Percentiles rank a stretch among this genome's conserved stretches.
These are phyloP conservation scores for Bufo bufo DNA, from an alignment of 2,113 vertebrate species.

Conservation along the genomic window DNA sequence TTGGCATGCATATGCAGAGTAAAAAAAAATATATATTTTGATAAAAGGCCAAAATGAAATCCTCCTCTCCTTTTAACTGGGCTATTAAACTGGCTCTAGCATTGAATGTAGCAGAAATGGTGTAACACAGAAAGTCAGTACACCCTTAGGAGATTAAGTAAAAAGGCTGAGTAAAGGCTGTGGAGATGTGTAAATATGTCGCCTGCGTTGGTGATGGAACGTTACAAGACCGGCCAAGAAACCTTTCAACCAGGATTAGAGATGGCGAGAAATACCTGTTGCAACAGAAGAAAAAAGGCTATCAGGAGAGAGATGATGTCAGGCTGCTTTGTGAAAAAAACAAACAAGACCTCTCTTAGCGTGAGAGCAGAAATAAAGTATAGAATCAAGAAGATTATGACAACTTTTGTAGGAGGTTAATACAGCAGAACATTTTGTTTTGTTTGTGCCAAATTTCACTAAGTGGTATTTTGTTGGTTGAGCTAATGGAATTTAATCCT, in stretches of 20 bases:
- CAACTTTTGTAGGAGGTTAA: slow-evolving; percentile 49
- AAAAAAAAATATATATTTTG: neutral
- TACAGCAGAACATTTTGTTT: slow-evolving; percentile 49
- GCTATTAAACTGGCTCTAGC: neutral
- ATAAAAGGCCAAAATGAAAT: neutral
- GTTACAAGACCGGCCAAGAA: slow-evolving; percentile 23
- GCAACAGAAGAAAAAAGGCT: slow-evolving; percentile 48
- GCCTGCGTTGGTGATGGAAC: slow-evolving; percentile 29
- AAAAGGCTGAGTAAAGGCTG: slow-evolving; percentile 16
- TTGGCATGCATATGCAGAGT: neutral
- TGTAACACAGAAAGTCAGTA: slow-evolving; percentile 19
- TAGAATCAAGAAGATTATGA: slow-evolving; percentile 50
- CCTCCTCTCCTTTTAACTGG: neutral
- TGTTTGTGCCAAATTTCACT: slow-evolving; percentile 26
- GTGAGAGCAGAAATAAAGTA: slow-evolving; percentile 28
- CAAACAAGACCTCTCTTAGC: slow-evolving; percentile 31
- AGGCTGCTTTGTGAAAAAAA: slow-evolving; percentile 29
- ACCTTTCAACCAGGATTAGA: slow-evolving; percentile 54
- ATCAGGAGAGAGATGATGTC: slow-evolving; percentile 40
- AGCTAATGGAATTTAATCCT: slow-evolving; percentile 49
- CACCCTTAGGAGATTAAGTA: slow-evolving; percentile 17
- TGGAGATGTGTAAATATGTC: slow-evolving; percentile 42
- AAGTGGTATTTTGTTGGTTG: slow-evolving; percentile 36
- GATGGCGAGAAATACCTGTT: slow-evolving; percentile 44
- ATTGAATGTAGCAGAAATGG: neutral